phyloP scores from a whole-genome alignment of 1,140 invertebrate species.

The Listronotus oregonensis region DNA sequence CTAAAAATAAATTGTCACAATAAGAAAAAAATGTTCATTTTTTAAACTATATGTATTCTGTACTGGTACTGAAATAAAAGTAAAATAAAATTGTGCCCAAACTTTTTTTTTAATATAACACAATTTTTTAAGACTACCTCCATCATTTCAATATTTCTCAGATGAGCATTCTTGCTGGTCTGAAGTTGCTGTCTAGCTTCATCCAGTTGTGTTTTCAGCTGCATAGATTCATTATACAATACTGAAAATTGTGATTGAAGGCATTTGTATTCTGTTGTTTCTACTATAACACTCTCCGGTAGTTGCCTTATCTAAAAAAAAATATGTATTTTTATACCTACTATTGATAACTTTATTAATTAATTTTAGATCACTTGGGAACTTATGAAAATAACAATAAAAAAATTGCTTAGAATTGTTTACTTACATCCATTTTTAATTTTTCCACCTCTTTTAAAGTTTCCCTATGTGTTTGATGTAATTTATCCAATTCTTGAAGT shows the following conservation, averaged over 20 bases:
- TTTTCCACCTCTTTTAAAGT: constrained; percentile 92
- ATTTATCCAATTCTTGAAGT: constrained; percentile 89
- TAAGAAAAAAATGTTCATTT: too few species aligned
- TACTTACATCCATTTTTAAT: constrained; percentile 96
- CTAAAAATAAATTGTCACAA: constrained; percentile 58
- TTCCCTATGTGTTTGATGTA: constrained; percentile 91
- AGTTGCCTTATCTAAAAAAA: constrained; percentile 83
- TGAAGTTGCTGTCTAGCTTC: constrained; percentile 87
- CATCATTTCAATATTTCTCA: constrained; percentile 97
- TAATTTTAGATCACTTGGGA: too few species aligned
- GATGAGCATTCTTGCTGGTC: constrained; percentile 89
- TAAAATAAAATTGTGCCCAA: too few species aligned
- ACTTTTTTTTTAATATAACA: constrained; percentile 58
- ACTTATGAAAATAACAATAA: too few species aligned
- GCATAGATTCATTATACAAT: constrained; percentile 96
- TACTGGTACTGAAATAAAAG: constrained; percentile 46
- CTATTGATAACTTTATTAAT: too few species aligned
- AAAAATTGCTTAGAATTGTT: too few species aligned
- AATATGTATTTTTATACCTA: too few species aligned
- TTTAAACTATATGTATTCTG: too few species aligned
- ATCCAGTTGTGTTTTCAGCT: constrained; percentile 93
- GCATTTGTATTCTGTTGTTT: constrained; percentile 99
- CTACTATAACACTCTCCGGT: constrained; percentile 94
- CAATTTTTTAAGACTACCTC: constrained; percentile 65
- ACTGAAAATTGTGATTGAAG: constrained; percentile 98